Evolutionary conservation across 2,113 vertebrate species (phyloP).

Genomic region (Hemiprocne comata): DNA sequence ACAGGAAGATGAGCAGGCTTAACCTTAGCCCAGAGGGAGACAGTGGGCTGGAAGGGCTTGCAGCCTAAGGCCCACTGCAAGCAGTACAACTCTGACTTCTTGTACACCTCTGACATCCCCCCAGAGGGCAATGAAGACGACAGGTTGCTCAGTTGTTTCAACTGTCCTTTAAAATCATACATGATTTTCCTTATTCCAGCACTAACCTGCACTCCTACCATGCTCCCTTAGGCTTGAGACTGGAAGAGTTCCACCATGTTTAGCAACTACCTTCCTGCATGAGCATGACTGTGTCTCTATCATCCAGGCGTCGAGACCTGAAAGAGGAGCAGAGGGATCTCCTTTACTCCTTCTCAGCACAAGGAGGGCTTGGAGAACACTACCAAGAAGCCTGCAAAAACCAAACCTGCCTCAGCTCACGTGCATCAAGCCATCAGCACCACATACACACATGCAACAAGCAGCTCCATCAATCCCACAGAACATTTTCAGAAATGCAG

Average conservation of each 20-base stretch:
- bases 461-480: background rate
- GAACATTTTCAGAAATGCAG: background rate
- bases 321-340: background rate
- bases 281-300: background rate
- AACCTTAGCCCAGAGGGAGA: background rate
- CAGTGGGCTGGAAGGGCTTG: background rate
- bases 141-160: background rate
- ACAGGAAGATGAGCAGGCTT: background rate
- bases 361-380: background rate
- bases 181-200: background rate
- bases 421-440: background rate
- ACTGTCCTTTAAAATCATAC: background rate
- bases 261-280: background rate
- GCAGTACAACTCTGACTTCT: background rate
- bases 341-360: background rate
- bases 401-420: background rate
- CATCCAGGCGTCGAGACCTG: background rate
- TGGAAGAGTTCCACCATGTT: background rate
- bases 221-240: rapidly evolving
- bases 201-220: background rate
- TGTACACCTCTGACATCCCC: background rate
- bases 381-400: background rate
- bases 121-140: background rate
- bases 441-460: background rate
- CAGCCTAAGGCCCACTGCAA: no score